Evolutionary conservation across 2,797 vertebrate species (phyloP), one percentile per base, ranked within the genome.

Genomic region (Halcyon smyrnensis): DNA sequence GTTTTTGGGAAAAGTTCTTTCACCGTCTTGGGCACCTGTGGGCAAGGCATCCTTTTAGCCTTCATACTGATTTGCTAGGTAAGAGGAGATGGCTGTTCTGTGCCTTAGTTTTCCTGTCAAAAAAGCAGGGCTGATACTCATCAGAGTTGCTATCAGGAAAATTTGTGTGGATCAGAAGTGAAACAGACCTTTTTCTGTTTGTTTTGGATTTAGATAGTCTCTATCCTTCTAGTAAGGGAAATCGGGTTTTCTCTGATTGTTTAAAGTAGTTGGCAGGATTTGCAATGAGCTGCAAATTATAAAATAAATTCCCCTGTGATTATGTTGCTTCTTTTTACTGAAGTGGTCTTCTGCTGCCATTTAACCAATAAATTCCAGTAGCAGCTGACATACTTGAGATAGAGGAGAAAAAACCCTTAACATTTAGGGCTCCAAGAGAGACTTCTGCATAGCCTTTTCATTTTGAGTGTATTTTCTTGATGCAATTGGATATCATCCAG

Each of bases 191-290:
- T 91, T 73, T 84, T 91, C 41, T 57, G 28, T 83, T 94, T 86
- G 62, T 90, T 93, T 59, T 69, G 56, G 46, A 59, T 96, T 93
- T 93, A 84, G 93, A 78, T 62, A 69, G 34, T 87, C 65, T 60
- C 69, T 75, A n/a, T 59, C 76, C 77, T 90, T 88, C 51, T 54
- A 95, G 43, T 37, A 82, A 43, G 48, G 37, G 84, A 89, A 96
- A 84, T 95, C 50, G 70, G 28, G 80, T 95, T 95, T 93, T 39
- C 81, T 95, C 59, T 82, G 90, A 93, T 93, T 91, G 80, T 88
- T 91, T 93, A 76, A 95, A 96, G 83, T 75, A 84, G 69, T 87
- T 95, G 93, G 90, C 93, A 95, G 95, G 91, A 96, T 95, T 95
- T 94, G 90, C 83, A 96, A 93, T 80, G 90, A 3, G 0, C 89